Evolutionary conservation across 2,113 vertebrate genomes (phyloP).

Genomic region (Zapornia atra): DNA sequence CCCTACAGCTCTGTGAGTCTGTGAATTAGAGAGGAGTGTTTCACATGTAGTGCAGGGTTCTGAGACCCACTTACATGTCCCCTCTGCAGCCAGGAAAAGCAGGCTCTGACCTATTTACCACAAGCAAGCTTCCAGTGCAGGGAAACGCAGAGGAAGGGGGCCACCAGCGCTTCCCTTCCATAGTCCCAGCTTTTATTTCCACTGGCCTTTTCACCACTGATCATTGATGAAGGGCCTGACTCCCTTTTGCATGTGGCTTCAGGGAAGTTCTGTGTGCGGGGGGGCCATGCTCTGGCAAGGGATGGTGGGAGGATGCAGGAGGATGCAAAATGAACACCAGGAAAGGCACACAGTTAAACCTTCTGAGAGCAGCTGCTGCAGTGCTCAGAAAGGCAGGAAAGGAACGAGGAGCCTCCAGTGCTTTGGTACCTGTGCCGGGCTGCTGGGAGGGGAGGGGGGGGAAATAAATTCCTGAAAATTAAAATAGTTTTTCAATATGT

Average conservation of each 20-base stretch:
- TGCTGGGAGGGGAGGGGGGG: neutral
- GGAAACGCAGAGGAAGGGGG: too few species aligned
- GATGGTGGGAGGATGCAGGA: neutral
- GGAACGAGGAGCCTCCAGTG: conserved; percentile 3
- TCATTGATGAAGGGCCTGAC: neutral
- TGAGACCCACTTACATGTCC: neutral
- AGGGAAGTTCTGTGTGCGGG: neutral
- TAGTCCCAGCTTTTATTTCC: neutral
- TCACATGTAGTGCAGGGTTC: too few species aligned
- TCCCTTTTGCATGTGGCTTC: accelerated
- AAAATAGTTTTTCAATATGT: conserved; percentile 41
- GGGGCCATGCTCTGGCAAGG: accelerated
- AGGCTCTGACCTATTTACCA: accelerated
- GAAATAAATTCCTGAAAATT: conserved; percentile 9
- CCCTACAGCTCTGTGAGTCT: too few species aligned
- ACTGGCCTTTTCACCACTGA: neutral
- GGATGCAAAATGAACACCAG: neutral
- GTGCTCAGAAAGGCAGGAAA: conserved; percentile 48
- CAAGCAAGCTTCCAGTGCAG: neutral
- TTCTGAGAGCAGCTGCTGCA: neutral
- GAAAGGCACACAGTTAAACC: neutral
- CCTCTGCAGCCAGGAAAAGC: neutral
- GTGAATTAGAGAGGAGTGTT: too few species aligned
- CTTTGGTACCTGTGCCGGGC: conserved; percentile 31
- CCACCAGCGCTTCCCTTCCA: too few species aligned